A percentile compares a stretch with the other conserved stretches of the same genome.
These are phyloP conservation scores for Montipora capricornis DNA, from an alignment of 64 coral and sea anemone species.

Conservation along the genomic window DNA sequence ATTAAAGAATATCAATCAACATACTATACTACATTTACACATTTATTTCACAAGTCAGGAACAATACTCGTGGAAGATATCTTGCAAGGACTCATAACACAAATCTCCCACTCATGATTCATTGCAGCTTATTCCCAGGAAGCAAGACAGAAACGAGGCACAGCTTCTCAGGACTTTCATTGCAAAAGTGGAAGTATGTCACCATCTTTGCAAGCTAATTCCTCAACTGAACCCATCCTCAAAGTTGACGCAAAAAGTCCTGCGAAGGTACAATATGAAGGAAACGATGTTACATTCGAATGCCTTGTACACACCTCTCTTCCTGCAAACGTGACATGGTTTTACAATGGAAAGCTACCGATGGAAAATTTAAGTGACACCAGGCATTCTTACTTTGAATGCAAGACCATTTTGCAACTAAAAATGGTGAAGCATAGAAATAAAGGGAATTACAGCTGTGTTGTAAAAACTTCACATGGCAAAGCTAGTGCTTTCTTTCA, in stretches of 20 bases:
- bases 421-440: not conserved
- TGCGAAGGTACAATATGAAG: not conserved
- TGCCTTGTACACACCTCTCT: not conserved
- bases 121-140: not conserved
- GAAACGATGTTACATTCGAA: not conserved
- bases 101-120: not conserved
- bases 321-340: conserved; percentile 8
- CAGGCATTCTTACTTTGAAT: not conserved
- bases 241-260: not conserved
- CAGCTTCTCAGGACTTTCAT: not conserved
- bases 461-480: conserved; percentile 2
- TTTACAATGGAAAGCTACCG: not conserved
- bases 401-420: not conserved
- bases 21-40: no score
- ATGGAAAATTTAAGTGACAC: not conserved
- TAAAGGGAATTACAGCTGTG: conserved; percentile 4
- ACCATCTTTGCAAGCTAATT: not conserved
- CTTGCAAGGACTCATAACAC: no score
- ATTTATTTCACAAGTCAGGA: no score
- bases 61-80: no score
- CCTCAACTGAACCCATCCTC: not conserved
- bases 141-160: not conserved
- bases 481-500: not conserved
- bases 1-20: no score
- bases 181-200: not conserved